Percentiles rank a stretch among this genome's conserved stretches.
Conservation (phyloP, 1,140 invertebrate genomes). For the Diachasmimorpha longicaudata region DNA sequence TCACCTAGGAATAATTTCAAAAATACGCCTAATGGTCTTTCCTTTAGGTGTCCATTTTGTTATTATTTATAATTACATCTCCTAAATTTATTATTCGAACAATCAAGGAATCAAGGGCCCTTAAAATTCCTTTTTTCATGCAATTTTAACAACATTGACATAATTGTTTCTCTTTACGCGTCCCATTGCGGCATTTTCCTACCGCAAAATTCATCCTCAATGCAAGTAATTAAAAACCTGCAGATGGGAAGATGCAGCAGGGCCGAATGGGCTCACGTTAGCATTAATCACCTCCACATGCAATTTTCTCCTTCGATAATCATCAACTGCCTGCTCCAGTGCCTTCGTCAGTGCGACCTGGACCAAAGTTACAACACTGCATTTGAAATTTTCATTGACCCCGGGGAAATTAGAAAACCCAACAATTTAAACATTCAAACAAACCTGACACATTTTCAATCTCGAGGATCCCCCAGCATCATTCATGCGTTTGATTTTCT, state of each 20-base stretch:
- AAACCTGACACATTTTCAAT: slow-evolving; percentile 50
- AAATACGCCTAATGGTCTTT: too few species aligned
- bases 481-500: slow-evolving; percentile 13
- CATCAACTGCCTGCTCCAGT: slow-evolving; percentile 42
- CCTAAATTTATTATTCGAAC: too few species aligned
- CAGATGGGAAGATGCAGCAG: background rate
- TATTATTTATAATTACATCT: too few species aligned
- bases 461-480: slow-evolving; percentile 35
- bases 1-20: too few species aligned
- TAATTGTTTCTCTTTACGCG: too few species aligned
- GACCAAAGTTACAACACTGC: background rate
- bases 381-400: background rate
- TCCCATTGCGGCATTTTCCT: too few species aligned
- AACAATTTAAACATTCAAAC: background rate
- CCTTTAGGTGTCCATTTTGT: too few species aligned
- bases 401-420: background rate
- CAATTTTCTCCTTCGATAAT: slow-evolving; percentile 34
- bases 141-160: too few species aligned
- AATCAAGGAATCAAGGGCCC: too few species aligned
- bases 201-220: background rate
- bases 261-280: background rate
- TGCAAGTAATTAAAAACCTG: background rate
- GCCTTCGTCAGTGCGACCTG: slow-evolving; percentile 48
- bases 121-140: too few species aligned
- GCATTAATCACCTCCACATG: background rate